Base-by-base conservation (phyloP, 2,888 invertebrate species). In the Drosophila buzzatii region DNA sequence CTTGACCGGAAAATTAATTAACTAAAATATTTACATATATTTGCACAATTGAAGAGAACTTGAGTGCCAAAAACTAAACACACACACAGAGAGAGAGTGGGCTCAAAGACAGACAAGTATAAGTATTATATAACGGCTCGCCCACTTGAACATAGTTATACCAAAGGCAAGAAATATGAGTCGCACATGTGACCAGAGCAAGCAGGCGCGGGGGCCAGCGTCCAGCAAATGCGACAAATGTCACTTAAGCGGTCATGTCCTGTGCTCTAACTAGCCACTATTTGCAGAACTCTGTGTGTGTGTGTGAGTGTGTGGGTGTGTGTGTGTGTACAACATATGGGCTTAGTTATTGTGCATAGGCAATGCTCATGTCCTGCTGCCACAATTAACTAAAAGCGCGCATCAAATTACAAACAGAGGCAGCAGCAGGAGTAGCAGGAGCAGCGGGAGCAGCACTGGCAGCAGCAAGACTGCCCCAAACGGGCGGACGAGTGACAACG, bases 351-450 rank as follows among this genome's bases (percentile, higher is more conserved):
- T 73, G 87, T 74, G 70, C 82, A 76, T 73, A 65, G 85, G 70
- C 76, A 78, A 76, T 82, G 73, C 70, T 81, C 82, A 87, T 88
- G 88, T 86, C 82, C 82, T 86, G 85, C 83, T 85, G 86, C 85
- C 89, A 86, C 86, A 86, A 86, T 86, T 86, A 86, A 86, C 86
- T 86, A 86, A 86, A 88, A 83, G 88, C 86, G 88, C 88, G 88
- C 86, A 88, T 86, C 88, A 88, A 83, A 88, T 88, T 88, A 88
- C 85, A 83, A 85, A 81, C 73, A 82, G 67, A 52, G 47, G 42
- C 64, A 78, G 35, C 62, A 70, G 14, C 39, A 31, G 6, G 5
- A 16, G 8, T 60, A 66, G 44, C 42, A 51, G 47, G 16, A 20
- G 37, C 5, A 35, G 12, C 4, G 8, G 2, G n/a, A 44, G 44